phyloP scores from a whole-genome alignment of 1,140 invertebrate genomes.

The Diorhabda carinulata region DNA sequence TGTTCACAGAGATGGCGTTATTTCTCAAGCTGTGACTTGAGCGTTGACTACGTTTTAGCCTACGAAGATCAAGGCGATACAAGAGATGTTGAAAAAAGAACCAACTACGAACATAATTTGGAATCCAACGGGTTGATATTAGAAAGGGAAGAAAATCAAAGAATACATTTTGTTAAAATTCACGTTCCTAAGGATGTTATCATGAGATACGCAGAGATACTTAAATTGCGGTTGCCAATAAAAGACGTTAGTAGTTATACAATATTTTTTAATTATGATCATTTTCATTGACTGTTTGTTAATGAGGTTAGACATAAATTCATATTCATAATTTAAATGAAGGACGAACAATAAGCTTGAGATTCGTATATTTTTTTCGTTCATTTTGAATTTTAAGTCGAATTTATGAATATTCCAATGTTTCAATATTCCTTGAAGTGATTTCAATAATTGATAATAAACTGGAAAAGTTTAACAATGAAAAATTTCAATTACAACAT shows the following conservation, averaged over 20 bases:
- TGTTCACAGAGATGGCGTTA: constrained; percentile 40
- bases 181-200: constrained; percentile 78
- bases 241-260: constrained; percentile 55
- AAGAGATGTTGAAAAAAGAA: constrained; percentile 48
- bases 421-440: too few species aligned
- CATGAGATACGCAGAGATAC: constrained; percentile 77
- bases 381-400: too few species aligned
- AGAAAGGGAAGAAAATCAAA: constrained; percentile 58
- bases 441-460: too few species aligned
- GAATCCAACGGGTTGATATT: constrained; percentile 58
- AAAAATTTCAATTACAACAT: too few species aligned
- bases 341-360: too few species aligned
- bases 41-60: constrained; percentile 65
- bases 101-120: constrained; percentile 59
- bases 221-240: constrained; percentile 86
- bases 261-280: too few species aligned
- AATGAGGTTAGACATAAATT: too few species aligned
- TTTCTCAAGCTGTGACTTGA: constrained; percentile 45
- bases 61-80: constrained; percentile 53
- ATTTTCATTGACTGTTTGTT: too few species aligned
- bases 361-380: too few species aligned
- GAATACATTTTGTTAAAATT: constrained; percentile 66
- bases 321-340: too few species aligned
- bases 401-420: too few species aligned
- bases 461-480: too few species aligned